Evolutionary conservation across 23 tunicate species (phyloP), one percentile per base, ranked within the genome.

Genomic region (Pegea sp.): DNA sequence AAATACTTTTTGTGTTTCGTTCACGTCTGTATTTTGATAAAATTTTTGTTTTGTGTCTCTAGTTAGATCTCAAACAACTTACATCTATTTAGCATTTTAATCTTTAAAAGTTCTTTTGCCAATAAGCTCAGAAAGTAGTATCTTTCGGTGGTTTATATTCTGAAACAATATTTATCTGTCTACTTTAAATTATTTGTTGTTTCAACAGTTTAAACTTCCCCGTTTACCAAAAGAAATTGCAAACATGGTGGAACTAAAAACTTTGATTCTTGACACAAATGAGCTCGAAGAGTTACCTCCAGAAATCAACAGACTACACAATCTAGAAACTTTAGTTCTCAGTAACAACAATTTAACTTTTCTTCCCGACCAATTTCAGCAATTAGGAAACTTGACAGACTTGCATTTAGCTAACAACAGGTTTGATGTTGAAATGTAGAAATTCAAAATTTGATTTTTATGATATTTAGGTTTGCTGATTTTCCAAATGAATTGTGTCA

Each of bases 381-480:
- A 67, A 1, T 48, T 81, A 42, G 29, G 19, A 28, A 72, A 38
- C 30, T 71, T 81, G 43, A 49, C 28, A 49, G 69, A 76, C 42
- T 53, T 81, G 33, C 93, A 81, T 52, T 62, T 81, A 4, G 75
- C 93, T 11, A 81, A 81, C 38, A 81, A 81, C 66, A 81, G 52
- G 75, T 75, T 29, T 4, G 57, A 42, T 19, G 16, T 27, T 16
- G 21, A 0, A 56, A 21, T n/a, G 16, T 29, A 19, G 18, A 11
- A 26, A n/a, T 38, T 28, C 56, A 38, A 38, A 38, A 18, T 52
- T 13, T 52, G 21, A 0, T 13, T 52, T n/a, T 0, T 52, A 52
- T n/a, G 21, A n/a, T 52, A 52, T 22, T n/a, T 13, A 38, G 52
- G 92, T 28, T 81, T 26, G 52, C 56, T 8, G 70, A 61, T 28